Evolutionary conservation across 2,113 vertebrate genomes (phyloP), one percentile per base, ranked within the genome.

Genomic region (Condylura cristata): DNA sequence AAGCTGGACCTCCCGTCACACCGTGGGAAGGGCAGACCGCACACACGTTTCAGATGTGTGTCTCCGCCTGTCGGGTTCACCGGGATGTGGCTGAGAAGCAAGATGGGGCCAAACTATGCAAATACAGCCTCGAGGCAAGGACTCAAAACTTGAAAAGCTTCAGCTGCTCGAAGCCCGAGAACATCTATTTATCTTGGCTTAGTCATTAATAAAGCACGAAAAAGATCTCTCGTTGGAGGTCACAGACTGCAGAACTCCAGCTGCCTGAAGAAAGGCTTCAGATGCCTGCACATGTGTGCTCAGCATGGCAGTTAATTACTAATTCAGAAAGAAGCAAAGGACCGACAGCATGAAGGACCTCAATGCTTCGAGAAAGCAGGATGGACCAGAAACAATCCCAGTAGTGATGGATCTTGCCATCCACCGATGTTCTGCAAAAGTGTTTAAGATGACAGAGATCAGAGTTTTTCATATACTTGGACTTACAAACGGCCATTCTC

Each of bases 321-420:
- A 94, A 97, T 96, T 96, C 85, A 97, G 96, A 97, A 92, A 97
- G 93, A 84, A 86, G 68, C 63, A 24, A 37, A 44, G 37, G 56
- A 48, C 37, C 1, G 32, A 37, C 16, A 83, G 48, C 20, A 44
- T 7, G 24, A 30, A 72, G 89, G 79, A 34, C 18, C 37, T 83
- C 24, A 24, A 9, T 8, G 41, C n/a, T 56, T 13, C 12, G 11
- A 65, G 72, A 88, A 44, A 63, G 82, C 61, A 32, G n/a, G 56
- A 65, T 13, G 10, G 17, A 30, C 86, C 87, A 34, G 56, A 51
- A 86, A 61, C 24, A 12, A 46, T 12, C 80, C 60, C 37, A 7
- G 26, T 6, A 18, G 3, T 17, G 14, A 68, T 5, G 22, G 39
- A 51, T 5, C 13, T 16, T 51, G 16, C 48, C 14, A 30, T 6